Base-by-base conservation (phyloP, 2,113 vertebrate genomes). In the Brachionichthys hirsutus region DNA sequence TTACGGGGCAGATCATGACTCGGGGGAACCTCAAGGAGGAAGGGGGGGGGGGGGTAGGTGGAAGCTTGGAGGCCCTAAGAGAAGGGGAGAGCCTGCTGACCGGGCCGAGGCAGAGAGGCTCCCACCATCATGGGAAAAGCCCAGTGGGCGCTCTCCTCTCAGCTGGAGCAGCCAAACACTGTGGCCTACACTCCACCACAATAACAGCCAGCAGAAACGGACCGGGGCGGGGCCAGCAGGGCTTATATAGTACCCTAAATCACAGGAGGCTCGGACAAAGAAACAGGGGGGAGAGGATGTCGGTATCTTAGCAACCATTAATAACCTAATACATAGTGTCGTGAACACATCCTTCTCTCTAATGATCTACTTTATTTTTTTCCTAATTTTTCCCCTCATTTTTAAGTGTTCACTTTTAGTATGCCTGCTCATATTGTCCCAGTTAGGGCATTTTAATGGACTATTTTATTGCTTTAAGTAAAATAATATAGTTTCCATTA, bases 221-320 rank as follows among this genome's bases (percentile, higher is more conserved):
- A 80, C 64, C 70, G 70, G 54, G 70, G 72, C 64, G 8, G 58
- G 67, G 75, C 50, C 77, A 80, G 81, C 79, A 67, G 85, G 78
- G 77, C 75, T 85, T 84, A 80, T 77, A 82, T 67, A 54, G 63
- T 43, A 54, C 63, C 45, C 70, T 78, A 78, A 88, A 86, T 87
- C 81, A 82, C 77, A 77, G 67, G 54, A 61, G 73, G 68, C 60
- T 63, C 78, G 16, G 62, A 89, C 85, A 89, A 84, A 86, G 67
- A 60, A 67, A 16, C 59, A 54, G 67, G 45, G 58, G 58, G 77
- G 81, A 82, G 82, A 85, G 74, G 81, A 87, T 88, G 79, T 86
- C 57, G 61, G 87, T 85, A 84, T 78, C 87, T 82, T 89, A 83
- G 89, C 89, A 91, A 90, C 89, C 68, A 79, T 80, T 81, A 83